Conservation (phyloP, 2,113 vertebrate genomes). For the Climacteris rufus region DNA sequence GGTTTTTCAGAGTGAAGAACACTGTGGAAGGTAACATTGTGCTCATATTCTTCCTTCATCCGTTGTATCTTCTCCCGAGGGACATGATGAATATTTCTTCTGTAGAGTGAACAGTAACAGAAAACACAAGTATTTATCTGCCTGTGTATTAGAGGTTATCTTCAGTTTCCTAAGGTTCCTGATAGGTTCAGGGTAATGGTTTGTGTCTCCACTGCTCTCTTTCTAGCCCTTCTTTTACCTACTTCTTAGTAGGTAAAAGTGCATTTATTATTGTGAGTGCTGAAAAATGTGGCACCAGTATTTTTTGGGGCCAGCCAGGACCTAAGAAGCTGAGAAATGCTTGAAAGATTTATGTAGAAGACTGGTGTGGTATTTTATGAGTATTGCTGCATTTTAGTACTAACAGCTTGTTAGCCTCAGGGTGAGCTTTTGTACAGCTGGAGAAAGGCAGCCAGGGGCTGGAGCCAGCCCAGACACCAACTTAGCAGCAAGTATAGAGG, state of each 20-base stretch:
- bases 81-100: constrained; percentile 75
- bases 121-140: background rate
- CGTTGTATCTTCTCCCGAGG: constrained; percentile 72
- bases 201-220: background rate
- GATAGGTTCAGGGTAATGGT: background rate
- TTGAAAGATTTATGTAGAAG: background rate
- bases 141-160: background rate
- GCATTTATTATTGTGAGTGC: background rate
- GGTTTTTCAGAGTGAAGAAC: constrained; percentile 74
- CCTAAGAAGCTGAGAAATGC: background rate
- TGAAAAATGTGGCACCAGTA: background rate
- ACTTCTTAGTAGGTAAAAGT: too few relatives aligned
- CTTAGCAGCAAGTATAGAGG: accelerated
- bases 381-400: background rate
- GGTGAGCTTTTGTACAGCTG: background rate
- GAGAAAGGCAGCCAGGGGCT: background rate
- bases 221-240: background rate
- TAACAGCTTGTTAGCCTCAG: background rate
- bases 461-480: background rate
- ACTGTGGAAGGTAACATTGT: constrained; percentile 72
- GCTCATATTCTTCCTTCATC: constrained; percentile 78
- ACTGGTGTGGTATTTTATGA: background rate
- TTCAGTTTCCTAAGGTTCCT: background rate
- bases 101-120: constrained; percentile 25
- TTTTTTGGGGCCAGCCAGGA: background rate